phyloP scores from a whole-genome alignment of 2,113 vertebrate genomes.

The Bucco capensis region DNA sequence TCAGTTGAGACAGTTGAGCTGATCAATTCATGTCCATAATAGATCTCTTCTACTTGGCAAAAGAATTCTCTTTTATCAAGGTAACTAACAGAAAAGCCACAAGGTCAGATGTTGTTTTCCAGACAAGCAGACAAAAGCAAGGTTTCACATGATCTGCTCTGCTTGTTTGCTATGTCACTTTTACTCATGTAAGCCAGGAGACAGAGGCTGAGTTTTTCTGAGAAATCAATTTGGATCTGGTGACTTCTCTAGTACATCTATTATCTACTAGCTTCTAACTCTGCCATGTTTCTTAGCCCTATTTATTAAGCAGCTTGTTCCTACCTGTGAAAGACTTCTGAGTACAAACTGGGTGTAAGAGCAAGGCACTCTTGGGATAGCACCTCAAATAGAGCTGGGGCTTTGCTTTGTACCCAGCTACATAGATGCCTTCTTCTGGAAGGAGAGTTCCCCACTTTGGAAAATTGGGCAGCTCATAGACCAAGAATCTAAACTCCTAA shows the following conservation, averaged over 20 bases:
- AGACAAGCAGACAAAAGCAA: too few species aligned
- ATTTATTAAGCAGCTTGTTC: neutral
- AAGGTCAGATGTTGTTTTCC: neutral
- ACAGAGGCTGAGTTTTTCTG: neutral
- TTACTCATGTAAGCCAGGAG: neutral
- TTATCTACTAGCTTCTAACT: neutral
- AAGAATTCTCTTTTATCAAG: neutral
- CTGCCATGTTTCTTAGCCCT: neutral
- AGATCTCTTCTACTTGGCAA: neutral
- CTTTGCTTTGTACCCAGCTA: neutral
- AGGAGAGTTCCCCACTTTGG: neutral
- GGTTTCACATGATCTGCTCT: neutral
- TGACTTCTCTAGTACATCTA: accelerated
- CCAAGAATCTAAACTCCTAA: neutral
- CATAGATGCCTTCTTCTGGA: neutral
- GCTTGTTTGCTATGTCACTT: neutral
- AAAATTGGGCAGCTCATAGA: neutral
- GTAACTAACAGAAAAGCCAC: neutral
- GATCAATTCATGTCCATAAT: neutral
- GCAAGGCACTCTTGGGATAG: neutral
- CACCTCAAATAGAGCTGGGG: neutral
- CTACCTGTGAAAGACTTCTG: accelerated
- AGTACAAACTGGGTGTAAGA: neutral
- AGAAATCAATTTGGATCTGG: neutral
- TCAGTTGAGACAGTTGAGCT: neutral